Conservation (phyloP, 2,797 vertebrate species). For the Falco berigora region DNA sequence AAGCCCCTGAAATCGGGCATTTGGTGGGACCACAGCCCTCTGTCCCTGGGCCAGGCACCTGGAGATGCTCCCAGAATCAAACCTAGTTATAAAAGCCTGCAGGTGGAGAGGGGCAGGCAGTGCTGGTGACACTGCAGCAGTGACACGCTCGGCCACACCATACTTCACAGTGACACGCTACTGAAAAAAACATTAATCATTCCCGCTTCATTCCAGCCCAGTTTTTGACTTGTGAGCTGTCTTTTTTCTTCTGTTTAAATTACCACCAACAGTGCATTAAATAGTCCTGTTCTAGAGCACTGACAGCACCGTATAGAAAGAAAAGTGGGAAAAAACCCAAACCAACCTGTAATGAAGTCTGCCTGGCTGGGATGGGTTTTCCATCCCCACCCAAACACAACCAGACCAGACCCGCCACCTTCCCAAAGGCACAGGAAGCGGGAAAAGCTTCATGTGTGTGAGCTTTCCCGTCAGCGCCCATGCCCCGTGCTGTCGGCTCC, state of each 20-base stretch:
- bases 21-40: not conserved
- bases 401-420: not conserved
- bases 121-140: not conserved
- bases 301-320: not conserved
- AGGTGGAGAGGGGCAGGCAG: not conserved
- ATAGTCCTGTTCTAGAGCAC: not conserved
- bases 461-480: not conserved
- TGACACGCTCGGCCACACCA: not conserved
- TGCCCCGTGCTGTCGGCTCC: accelerated
- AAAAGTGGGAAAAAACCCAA: not conserved
- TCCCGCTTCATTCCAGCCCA: not conserved
- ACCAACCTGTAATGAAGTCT: not conserved
- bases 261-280: not conserved
- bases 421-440: not conserved
- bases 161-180: not conserved
- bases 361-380: not conserved
- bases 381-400: not conserved
- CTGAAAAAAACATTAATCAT: slow-evolving; percentile 20
- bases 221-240: not conserved
- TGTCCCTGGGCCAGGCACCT: not conserved
- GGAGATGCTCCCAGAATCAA: not conserved
- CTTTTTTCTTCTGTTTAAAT: not conserved
- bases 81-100: not conserved
- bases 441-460: not conserved
- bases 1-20: not conserved